Percentiles rank a stretch among this genome's conserved stretches.
These are phyloP conservation scores for Oreocharis arfaki DNA, from an alignment of 2,113 vertebrate species.

Conservation along the genomic window DNA sequence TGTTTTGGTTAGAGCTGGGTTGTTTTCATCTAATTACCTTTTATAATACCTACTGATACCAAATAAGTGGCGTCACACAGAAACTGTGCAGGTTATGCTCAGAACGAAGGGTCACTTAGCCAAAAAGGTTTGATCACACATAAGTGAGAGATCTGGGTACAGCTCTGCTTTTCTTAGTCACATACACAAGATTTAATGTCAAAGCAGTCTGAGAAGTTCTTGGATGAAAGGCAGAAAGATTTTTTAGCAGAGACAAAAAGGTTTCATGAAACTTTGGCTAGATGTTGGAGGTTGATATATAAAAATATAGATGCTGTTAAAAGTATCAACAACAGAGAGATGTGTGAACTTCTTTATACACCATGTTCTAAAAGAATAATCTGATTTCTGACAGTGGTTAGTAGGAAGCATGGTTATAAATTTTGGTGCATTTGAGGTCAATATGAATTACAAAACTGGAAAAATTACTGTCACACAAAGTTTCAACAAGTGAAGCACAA, in stretches of 20 bases:
- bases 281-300: background rate
- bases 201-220: background rate
- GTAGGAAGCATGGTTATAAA: background rate
- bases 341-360: background rate
- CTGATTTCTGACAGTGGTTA: background rate
- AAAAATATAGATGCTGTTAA: background rate
- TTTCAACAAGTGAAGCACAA: background rate
- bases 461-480: background rate
- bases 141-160: background rate
- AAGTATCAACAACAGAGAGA: background rate
- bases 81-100: background rate
- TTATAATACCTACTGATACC: background rate
- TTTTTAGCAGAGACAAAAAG: background rate
- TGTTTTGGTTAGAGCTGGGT: background rate
- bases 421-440: background rate
- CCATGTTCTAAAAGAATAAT: background rate
- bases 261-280: background rate
- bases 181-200: background rate
- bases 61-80: background rate
- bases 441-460: background rate
- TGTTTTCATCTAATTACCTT: background rate
- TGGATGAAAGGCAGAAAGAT: background rate
- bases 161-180: background rate
- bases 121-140: rapidly evolving
- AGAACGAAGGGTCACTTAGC: background rate